phyloP scores from a whole-genome alignment of 2,113 vertebrate species.

The Pandion haliaetus region DNA sequence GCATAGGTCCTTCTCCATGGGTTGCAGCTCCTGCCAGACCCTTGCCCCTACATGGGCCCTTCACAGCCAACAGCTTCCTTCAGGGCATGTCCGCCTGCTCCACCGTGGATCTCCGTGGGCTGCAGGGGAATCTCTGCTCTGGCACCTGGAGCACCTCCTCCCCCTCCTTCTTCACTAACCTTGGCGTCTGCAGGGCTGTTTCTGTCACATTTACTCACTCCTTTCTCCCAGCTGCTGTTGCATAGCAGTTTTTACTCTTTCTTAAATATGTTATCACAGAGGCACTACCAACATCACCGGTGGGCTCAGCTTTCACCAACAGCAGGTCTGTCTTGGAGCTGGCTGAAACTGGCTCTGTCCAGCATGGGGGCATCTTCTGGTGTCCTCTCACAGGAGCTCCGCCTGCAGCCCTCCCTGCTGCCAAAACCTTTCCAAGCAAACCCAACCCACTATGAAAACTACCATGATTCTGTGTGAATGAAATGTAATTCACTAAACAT shows the following conservation, averaged over 20 bases:
- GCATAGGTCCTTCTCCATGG: too few relatives aligned
- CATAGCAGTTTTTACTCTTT: neutral
- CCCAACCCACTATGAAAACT: neutral
- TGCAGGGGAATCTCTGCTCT: neutral
- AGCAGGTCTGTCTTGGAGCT: neutral
- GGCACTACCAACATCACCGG: neutral
- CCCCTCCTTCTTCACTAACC: neutral
- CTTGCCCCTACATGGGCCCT: accelerated
- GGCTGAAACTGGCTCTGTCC: neutral
- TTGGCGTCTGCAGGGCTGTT: neutral
- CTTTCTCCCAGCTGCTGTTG: neutral
- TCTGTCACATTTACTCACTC: neutral
- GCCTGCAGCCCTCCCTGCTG: neutral
- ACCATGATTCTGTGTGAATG: neutral
- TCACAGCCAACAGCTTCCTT: neutral
- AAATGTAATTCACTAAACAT: neutral
- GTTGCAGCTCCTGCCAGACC: accelerated
- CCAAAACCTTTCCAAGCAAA: neutral
- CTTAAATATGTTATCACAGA: neutral
- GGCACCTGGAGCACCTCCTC: neutral
- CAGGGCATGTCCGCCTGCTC: neutral
- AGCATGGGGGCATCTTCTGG: neutral
- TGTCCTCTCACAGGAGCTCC: neutral
- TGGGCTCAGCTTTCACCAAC: neutral
- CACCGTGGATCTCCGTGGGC: accelerated